phyloP scores from a whole-genome alignment of 2,113 vertebrate genomes.

The Syrrhaptes paradoxus region DNA sequence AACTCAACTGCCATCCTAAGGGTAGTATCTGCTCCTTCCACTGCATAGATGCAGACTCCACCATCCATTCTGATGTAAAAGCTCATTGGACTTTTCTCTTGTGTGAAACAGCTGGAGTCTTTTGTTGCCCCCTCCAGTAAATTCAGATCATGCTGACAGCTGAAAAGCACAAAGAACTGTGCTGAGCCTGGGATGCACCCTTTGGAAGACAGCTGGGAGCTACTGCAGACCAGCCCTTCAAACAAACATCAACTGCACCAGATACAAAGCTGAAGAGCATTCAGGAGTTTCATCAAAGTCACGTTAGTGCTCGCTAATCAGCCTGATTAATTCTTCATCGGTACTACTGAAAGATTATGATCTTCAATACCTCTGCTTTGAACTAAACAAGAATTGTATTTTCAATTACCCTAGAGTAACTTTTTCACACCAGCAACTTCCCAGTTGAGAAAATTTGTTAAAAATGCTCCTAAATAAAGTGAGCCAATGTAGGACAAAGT shows the following conservation, averaged over 20 bases:
- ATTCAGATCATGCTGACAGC: neutral
- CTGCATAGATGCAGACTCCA: neutral
- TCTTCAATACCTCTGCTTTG: neutral
- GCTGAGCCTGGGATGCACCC: neutral
- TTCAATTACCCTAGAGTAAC: neutral
- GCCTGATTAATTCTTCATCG: neutral
- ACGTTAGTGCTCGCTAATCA: neutral
- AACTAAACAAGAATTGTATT: neutral
- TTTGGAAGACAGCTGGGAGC: neutral
- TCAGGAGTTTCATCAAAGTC: neutral
- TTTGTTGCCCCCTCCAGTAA: neutral
- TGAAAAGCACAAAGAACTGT: neutral
- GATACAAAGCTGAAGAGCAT: neutral
- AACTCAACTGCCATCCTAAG: neutral
- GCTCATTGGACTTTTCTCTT: neutral
- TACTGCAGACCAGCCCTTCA: neutral
- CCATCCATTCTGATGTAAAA: neutral
- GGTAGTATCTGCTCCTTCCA: neutral
- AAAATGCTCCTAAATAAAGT: neutral
- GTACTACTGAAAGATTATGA: neutral
- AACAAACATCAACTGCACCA: neutral
- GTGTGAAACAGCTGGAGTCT: neutral
- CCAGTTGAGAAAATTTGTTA: neutral
- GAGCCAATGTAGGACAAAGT: neutral
- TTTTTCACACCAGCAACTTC: neutral